A percentile compares a stretch with the other conserved stretches of the same genome.
phyloP scores from a whole-genome alignment of 2,113 vertebrate genomes.

The Platichthys flesus region DNA sequence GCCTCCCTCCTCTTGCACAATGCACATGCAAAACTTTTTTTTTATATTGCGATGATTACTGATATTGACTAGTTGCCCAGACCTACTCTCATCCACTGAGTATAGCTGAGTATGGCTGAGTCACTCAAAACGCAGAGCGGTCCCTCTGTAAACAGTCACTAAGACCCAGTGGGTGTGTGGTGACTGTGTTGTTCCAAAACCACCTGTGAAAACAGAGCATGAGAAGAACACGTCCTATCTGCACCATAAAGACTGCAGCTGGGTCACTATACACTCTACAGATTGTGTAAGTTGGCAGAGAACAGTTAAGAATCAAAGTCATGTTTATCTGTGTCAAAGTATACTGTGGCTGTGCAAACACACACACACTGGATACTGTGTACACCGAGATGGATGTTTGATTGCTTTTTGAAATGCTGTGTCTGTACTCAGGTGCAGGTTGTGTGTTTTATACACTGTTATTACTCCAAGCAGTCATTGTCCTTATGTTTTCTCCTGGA shows the following conservation, averaged over 20 bases:
- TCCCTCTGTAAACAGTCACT: conserved; percentile 35
- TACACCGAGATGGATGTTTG: conserved; percentile 8
- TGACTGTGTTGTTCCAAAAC: conserved; percentile 19
- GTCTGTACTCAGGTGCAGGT: neutral
- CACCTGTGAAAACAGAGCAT: conserved; percentile 72
- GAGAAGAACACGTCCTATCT: too few relatives aligned
- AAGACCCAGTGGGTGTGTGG: conserved; percentile 8
- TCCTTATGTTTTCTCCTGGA: neutral
- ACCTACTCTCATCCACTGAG: neutral
- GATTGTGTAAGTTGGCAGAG: neutral
- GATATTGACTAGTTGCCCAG: neutral
- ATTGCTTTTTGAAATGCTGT: conserved; percentile 1
- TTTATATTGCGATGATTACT: too few relatives aligned
- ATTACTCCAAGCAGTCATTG: conserved; percentile 10
- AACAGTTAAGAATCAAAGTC: conserved; percentile 36
- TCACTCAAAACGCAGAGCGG: neutral
- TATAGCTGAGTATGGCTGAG: too few relatives aligned
- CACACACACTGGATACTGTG: neutral
- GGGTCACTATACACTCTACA: too few relatives aligned
- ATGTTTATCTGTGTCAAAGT: conserved; percentile 42
- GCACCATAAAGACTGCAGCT: too few relatives aligned
- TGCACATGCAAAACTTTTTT: too few relatives aligned
- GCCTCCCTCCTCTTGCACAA: too few relatives aligned
- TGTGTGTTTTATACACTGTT: neutral
- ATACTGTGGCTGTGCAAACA: conserved; percentile 40